Base-by-base conservation (phyloP, 2,113 vertebrate genomes). In the Rallus limicola region DNA sequence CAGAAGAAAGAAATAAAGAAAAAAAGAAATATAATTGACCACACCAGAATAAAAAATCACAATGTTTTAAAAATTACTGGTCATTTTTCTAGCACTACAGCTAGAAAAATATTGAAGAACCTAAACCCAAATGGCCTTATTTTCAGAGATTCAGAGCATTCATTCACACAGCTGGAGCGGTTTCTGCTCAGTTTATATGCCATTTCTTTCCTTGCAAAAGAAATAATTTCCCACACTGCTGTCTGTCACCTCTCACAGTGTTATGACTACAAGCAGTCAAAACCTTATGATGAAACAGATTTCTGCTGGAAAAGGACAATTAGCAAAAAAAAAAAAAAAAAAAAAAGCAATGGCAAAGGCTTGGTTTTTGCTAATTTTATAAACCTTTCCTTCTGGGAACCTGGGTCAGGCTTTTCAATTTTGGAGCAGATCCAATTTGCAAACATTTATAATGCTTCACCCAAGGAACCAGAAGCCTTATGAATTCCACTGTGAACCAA, bases 281-380 rank as follows among this genome's bases (percentile, higher is more conserved):
- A 96, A 93, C 31, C 33, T 85, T 80, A 82, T 17, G 52, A 64
- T 52, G 26, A 65, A 72, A 68, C 18, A 78, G 70, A 85, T 74
- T 91, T 90, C 53, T 82, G 33, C 19, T 80, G 21, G 48, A 93
- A 96, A 87, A 94, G 64, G 44, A 87, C 1, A 7, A 71, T 87
- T 71, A 87, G 11, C 59, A 16, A 21, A 33, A 25, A 46, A 58
- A 40, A 48, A 11, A 33, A 23, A 55, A 7, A 36, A 36, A 36
- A 36, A 36, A 36, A 36, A 36, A 36, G 9, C 36, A 36, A 36
- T 29, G 17, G 36, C 50, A 58, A 94, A 94, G 29, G 24, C 33
- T 72, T 31, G 63, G 53, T 26, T 96, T 84, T 92, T 88, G 70
- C 26, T 91, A 79, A 82, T 94, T 90, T 85, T 82, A 48, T 59